phyloP scores from a whole-genome alignment of 2,797 vertebrate species.

The Malurus splendens region DNA sequence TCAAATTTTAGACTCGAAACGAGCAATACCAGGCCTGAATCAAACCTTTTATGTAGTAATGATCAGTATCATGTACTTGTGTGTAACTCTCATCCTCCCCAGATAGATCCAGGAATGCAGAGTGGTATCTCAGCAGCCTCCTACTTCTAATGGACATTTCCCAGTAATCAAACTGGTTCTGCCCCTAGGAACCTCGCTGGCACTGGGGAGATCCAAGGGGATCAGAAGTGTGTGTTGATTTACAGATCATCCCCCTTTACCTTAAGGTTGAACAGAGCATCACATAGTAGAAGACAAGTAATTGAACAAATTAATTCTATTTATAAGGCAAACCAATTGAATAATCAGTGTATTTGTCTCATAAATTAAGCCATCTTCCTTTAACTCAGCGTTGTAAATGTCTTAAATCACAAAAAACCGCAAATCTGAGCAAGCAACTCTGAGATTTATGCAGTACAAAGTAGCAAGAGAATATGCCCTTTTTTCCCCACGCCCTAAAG shows the following conservation, averaged over 20 bases:
- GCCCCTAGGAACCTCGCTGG: not conserved
- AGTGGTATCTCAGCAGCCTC: not conserved
- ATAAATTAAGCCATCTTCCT: not conserved
- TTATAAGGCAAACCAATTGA: not conserved
- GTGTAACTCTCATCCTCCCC: not conserved
- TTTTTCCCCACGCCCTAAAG: not conserved
- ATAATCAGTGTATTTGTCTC: not conserved
- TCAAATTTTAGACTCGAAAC: not conserved
- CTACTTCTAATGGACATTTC: not conserved
- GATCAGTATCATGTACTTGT: not conserved
- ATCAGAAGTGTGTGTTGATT: not conserved
- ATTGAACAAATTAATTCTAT: not conserved
- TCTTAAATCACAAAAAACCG: not conserved
- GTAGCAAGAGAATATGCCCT: not conserved
- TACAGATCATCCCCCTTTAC: not conserved
- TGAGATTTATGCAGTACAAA: not conserved
- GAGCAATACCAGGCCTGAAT: not conserved
- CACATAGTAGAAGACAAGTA: not conserved
- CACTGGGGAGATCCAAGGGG: not conserved
- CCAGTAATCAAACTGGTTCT: not conserved
- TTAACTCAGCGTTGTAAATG: not conserved
- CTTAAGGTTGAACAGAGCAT: not conserved
- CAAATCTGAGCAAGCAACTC: not conserved
- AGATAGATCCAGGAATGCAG: not conserved
- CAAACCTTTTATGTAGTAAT: not conserved